Evolutionary conservation across 2,888 invertebrate species (phyloP), one percentile per base, ranked within the genome.

Genomic region (Dendrolimus pini): DNA sequence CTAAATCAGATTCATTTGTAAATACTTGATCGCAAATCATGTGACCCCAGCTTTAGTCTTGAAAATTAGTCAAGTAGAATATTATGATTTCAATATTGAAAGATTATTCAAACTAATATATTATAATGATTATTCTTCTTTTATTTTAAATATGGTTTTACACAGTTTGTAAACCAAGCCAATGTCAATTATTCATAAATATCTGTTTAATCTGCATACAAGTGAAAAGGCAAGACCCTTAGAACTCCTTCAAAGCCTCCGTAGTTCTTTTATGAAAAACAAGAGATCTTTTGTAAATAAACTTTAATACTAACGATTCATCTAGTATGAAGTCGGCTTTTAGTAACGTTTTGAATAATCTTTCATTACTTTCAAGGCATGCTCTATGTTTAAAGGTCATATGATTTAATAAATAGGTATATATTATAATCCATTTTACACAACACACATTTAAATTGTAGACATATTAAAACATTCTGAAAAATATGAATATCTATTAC

Each of bases 391-490:
- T 57, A 54, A 54, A 57, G 47, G 12, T 47, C 61, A 62, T 64
- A 61, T 58, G 62, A 61, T 60, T 68, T 68, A 47, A 47, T 47
- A 47, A 47, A 47, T 47, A 47, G 47, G 10, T 47, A 47, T 75
- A 71, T 71, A 78, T 81, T 81, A 30, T 47, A 47, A 10, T 47
- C 12, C 47, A 47, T 47, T 47, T 47, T 12, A 47, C 47, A 47
- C 47, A 47, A 10, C 47, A 47, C 74, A 85, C 82, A 86, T 83
- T 80, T 64, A 83, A 77, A 74, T 83, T 82, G 80, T 85, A 86
- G 80, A 86, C 77, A 84, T 85, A 83, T 77, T 78, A 78, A 80
- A 81, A 77, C 70, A 80, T 80, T 84, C 75, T 74, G 80, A 80
- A 86, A 85, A 81, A 86, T 83, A 83, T 82, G 81, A 76, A 78